These are phyloP conservation scores for Ormia ochracea DNA, from an alignment of 2,888 invertebrate genomes.

Conservation along the genomic window DNA sequence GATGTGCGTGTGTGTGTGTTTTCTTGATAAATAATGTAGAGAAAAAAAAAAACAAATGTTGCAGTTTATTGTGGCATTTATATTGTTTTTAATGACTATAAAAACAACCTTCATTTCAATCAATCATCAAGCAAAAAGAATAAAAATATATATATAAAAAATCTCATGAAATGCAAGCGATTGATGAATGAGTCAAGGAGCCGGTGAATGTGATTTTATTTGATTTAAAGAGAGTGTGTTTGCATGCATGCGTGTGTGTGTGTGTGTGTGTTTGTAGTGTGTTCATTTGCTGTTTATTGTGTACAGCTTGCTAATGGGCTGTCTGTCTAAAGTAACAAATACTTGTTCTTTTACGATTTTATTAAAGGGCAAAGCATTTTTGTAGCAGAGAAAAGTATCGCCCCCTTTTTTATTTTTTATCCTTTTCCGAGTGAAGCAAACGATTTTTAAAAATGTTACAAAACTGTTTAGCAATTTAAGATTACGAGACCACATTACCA, in stretches of 20 bases:
- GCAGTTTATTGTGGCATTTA: conserved; percentile 48
- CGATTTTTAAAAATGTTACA: no score
- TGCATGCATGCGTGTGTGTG: conserved; percentile 24
- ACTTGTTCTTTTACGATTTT: background rate
- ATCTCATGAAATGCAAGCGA: conserved; percentile 3
- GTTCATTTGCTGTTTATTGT: conserved; percentile 1
- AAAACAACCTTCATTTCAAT: conserved; percentile 30
- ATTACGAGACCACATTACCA: no score
- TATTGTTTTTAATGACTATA: conserved; percentile 30
- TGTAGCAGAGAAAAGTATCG: background rate
- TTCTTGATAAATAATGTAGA: conserved; percentile 1
- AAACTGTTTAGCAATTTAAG: no score
- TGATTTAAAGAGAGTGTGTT: conserved; percentile 33
- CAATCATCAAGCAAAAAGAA: conserved; percentile 36
- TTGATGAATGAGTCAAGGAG: conserved; percentile 43
- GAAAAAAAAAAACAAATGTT: background rate
- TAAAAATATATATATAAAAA: background rate
- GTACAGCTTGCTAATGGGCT: background rate
- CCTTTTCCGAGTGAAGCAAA: no score
- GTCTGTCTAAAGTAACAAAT: background rate
- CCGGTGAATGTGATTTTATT: conserved; percentile 42
- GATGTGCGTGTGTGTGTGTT: background rate
- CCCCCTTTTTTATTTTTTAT: no score
- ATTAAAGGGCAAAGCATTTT: background rate
- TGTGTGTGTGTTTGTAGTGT: conserved; percentile 30